phyloP scores from a whole-genome alignment of 2,113 vertebrate species.

The Gallinago jamesoni region DNA sequence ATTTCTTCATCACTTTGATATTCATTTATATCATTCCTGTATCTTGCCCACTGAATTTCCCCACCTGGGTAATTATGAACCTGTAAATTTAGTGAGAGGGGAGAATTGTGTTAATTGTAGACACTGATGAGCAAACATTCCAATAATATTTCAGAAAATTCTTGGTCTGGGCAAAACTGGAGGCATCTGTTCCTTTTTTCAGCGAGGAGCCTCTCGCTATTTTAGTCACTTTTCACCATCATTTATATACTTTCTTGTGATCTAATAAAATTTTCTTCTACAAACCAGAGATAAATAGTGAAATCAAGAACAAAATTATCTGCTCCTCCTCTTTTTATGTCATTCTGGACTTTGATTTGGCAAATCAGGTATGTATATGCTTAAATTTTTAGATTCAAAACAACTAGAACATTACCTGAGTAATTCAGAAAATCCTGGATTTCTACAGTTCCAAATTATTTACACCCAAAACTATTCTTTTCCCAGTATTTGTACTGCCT shows the following conservation, averaged over 20 bases:
- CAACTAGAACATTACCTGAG: not conserved
- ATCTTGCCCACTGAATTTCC: slow-evolving; percentile 71
- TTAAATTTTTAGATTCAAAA: not conserved
- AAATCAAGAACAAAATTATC: not conserved
- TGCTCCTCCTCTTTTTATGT: not conserved
- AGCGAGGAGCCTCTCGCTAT: not conserved
- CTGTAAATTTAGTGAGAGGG: not conserved
- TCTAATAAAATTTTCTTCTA: not conserved
- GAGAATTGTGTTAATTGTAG: not conserved
- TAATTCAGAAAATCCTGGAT: not conserved
- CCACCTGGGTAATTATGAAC: slow-evolving; percentile 63
- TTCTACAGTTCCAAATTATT: not conserved
- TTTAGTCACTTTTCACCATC: not conserved
- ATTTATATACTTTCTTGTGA: not conserved
- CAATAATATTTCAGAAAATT: not conserved
- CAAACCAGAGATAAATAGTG: not conserved
- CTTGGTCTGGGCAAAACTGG: not conserved
- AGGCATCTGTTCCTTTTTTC: not conserved
- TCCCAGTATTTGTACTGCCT: not conserved
- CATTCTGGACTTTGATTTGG: not conserved
- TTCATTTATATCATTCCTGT: slow-evolving; percentile 31
- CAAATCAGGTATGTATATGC: not conserved
- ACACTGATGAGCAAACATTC: not conserved
- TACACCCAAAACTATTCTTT: not conserved
- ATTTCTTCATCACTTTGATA: slow-evolving; percentile 58